A percentile compares a stretch with the other conserved stretches of the same genome.
phyloP scores from a whole-genome alignment of 2,888 invertebrate genomes.

The Acanthococcus lagerstroemiae region DNA sequence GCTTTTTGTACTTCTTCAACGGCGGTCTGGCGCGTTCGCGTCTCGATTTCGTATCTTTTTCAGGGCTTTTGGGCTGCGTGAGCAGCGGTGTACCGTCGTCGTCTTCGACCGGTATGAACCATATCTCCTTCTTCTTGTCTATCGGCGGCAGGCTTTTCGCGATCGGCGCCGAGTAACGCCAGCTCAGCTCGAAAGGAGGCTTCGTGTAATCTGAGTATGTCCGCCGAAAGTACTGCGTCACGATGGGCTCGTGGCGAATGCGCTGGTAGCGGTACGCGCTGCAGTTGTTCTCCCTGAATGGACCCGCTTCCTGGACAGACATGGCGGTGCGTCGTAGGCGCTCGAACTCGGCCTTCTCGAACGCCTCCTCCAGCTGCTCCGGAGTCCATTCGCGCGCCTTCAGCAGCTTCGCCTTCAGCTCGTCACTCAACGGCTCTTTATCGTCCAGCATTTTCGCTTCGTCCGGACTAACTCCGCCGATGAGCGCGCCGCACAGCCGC shows the following conservation, averaged over 20 bases:
- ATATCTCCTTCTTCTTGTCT: constrained; percentile 1
- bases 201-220: not conserved
- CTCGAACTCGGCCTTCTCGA: not conserved
- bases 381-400: not conserved
- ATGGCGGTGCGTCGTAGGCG: not conserved
- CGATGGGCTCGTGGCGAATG: constrained; percentile 4
- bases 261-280: constrained; percentile 2
- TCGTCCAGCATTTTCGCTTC: not conserved
- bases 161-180: not conserved
- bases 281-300: not conserved
- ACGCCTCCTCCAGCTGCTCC: not conserved
- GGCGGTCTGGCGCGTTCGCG: not conserved
- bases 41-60: not conserved
- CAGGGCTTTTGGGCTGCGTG: not conserved
- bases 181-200: not conserved
- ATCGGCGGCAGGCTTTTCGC: not conserved
- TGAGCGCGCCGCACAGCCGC: constrained; percentile 5
- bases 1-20: not conserved
- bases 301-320: not conserved
- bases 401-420: not conserved
- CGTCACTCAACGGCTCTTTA: not conserved
- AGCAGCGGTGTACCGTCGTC: not conserved
- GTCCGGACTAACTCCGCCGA: not conserved
- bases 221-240: not conserved
- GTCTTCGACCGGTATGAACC: not conserved